phyloP scores from a whole-genome alignment of 1,140 invertebrate genomes.

The Yoshiicerus persimilis region DNA sequence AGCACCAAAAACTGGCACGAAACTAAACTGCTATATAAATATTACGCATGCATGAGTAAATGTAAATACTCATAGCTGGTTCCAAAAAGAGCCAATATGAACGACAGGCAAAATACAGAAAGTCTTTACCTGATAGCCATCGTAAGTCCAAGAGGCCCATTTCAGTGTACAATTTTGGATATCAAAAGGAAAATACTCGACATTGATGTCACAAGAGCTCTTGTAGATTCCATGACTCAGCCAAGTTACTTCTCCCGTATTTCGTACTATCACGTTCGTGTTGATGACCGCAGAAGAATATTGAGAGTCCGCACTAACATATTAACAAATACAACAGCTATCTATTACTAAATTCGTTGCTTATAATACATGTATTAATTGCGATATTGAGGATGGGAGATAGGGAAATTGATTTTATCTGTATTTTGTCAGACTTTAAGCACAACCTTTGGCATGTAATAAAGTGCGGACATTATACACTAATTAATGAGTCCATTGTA shows the following conservation, averaged over 20 bases:
- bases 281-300: constrained; percentile 77
- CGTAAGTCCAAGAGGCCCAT: constrained; percentile 96
- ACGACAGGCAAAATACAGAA: neutral
- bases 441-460: too few species aligned
- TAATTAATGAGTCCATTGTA: too few species aligned
- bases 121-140: constrained; percentile 78
- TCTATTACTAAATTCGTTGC: neutral
- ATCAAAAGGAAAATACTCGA: constrained; percentile 94
- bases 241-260: constrained; percentile 74
- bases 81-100: neutral
- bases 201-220: constrained; percentile 85
- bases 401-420: too few species aligned
- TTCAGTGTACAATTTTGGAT: constrained; percentile 88
- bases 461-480: too few species aligned
- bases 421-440: too few species aligned
- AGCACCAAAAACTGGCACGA: too few species aligned
- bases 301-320: constrained; percentile 75
- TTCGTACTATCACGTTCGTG: constrained; percentile 76
- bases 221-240: constrained; percentile 81
- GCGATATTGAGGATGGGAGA: too few species aligned
- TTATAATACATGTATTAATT: too few species aligned
- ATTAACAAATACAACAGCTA: neutral
- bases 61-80: neutral
- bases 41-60: too few species aligned
- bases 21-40: too few species aligned